Conservation (phyloP, 2,888 invertebrate species). For the Leptopilina syphax region DNA sequence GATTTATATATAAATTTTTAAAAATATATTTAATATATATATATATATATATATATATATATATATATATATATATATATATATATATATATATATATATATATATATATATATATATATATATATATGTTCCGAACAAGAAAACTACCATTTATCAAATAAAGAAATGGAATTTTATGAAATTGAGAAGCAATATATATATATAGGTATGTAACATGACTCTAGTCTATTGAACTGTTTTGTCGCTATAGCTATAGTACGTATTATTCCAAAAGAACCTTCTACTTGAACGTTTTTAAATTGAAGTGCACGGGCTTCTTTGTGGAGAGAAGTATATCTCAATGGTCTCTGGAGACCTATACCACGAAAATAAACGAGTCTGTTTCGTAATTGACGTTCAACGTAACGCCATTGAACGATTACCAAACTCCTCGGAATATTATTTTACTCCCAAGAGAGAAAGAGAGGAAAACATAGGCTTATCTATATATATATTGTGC, state of each 20-base stretch:
- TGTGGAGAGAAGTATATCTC: slow-evolving; percentile 23
- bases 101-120: too few relatives aligned
- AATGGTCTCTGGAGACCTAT: slow-evolving; percentile 21
- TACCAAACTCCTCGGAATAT: slow-evolving; percentile 11
- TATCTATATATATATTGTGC: neutral
- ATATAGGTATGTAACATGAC: neutral
- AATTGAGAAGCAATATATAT: too few relatives aligned
- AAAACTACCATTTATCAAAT: too few relatives aligned
- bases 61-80: too few relatives aligned
- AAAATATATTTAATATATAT: too few relatives aligned
- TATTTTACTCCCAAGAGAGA: neutral
- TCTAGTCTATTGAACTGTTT: neutral
- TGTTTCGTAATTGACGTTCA: slow-evolving; percentile 26
- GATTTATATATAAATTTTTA: too few relatives aligned
- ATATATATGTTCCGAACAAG: too few relatives aligned
- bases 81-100: too few relatives aligned
- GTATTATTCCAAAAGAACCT: neutral
- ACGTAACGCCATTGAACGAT: slow-evolving; percentile 26
- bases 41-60: too few relatives aligned
- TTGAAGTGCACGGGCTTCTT: slow-evolving; percentile 35
- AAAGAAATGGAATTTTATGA: too few relatives aligned
- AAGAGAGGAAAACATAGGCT: neutral
- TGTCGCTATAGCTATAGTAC: neutral
- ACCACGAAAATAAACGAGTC: slow-evolving; percentile 23
- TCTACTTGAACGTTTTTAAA: slow-evolving; percentile 23